Conservation (phyloP, 2,888 invertebrate genomes). For the Drosophila vallismaia region DNA sequence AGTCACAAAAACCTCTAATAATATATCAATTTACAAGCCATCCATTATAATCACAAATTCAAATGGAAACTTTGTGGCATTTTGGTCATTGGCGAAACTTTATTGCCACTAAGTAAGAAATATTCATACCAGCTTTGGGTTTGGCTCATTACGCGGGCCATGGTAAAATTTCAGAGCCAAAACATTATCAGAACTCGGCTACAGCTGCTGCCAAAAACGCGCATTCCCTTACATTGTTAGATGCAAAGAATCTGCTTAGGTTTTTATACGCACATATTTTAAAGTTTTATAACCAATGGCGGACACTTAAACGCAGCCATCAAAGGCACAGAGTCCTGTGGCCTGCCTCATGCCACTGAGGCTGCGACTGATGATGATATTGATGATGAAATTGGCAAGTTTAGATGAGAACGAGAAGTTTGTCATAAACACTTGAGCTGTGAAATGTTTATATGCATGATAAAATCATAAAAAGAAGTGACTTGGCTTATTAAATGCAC, state of each 20-base stretch:
- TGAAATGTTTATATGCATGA: slow-evolving; percentile 57
- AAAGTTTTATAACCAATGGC: slow-evolving; percentile 56
- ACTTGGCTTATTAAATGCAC: slow-evolving; percentile 62
- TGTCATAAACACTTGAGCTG: slow-evolving; percentile 69
- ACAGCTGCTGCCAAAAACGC: slow-evolving; percentile 43
- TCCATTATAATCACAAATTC: slow-evolving; percentile 10
- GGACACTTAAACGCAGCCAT: slow-evolving; percentile 58
- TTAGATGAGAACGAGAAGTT: slow-evolving; percentile 38
- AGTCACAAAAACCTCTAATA: neutral
- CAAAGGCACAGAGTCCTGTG: slow-evolving; percentile 26
- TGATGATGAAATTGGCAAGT: slow-evolving; percentile 71
- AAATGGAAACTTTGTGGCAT: slow-evolving; percentile 28
- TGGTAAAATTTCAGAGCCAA: slow-evolving; percentile 8
- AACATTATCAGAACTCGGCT: slow-evolving; percentile 24
- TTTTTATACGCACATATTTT: slow-evolving; percentile 49
- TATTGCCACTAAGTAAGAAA: slow-evolving; percentile 43
- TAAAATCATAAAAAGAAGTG: slow-evolving; percentile 46
- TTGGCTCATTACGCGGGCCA: slow-evolving; percentile 36
- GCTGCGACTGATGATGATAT: slow-evolving; percentile 39
- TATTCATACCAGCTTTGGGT: slow-evolving; percentile 10
- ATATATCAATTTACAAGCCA: neutral
- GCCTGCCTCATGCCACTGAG: slow-evolving; percentile 7
- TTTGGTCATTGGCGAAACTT: slow-evolving; percentile 15
- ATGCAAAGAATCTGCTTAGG: slow-evolving; percentile 58
- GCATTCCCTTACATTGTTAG: slow-evolving; percentile 56